Evolutionary conservation across 2,888 invertebrate species (phyloP).

Genomic region (Nomada fucata): DNA sequence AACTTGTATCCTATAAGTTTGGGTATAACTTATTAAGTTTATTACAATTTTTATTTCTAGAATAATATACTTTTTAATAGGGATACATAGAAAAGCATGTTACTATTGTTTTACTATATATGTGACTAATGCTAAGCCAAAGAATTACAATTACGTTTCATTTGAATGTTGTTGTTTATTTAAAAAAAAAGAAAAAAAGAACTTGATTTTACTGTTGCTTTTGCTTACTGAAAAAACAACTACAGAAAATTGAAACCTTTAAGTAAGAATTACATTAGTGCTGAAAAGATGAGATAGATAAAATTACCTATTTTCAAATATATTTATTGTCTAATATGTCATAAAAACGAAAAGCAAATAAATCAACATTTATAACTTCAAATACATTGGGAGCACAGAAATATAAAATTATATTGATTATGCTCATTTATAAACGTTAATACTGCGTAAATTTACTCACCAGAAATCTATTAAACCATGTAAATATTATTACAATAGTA

Average conservation of each 20-base stretch:
- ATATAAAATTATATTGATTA: slow-evolving; percentile 6
- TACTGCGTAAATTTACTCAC: slow-evolving; percentile 59
- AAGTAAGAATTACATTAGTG: slow-evolving; percentile 46
- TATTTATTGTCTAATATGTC: slow-evolving; percentile 61
- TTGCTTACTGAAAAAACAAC: slow-evolving; percentile 24
- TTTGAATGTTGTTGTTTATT: slow-evolving; percentile 10
- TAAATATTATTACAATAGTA: slow-evolving; percentile 60
- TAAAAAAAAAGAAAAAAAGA: slow-evolving; percentile 11
- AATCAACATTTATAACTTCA: slow-evolving; percentile 81
- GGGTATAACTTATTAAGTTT: slow-evolving; percentile 11
- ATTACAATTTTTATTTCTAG: slow-evolving; percentile 26
- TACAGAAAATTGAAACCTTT: slow-evolving; percentile 41
- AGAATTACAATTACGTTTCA: slow-evolving; percentile 26
- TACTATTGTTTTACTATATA: slow-evolving; percentile 20
- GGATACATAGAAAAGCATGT: slow-evolving; percentile 20
- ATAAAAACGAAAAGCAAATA: slow-evolving; percentile 73
- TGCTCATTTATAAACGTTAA: slow-evolving; percentile 26
- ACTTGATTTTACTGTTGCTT: slow-evolving; percentile 23
- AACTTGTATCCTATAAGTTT: slow-evolving; percentile 37
- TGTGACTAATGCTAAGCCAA: slow-evolving; percentile 23
- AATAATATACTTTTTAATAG: slow-evolving; percentile 29
- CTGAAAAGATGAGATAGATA: slow-evolving; percentile 61
- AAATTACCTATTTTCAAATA: slow-evolving; percentile 62
- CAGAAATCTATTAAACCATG: slow-evolving; percentile 46
- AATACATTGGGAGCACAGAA: slow-evolving; percentile 34